phyloP scores from a whole-genome alignment of 2,113 vertebrate genomes.

The Rhagologus leucostigma region DNA sequence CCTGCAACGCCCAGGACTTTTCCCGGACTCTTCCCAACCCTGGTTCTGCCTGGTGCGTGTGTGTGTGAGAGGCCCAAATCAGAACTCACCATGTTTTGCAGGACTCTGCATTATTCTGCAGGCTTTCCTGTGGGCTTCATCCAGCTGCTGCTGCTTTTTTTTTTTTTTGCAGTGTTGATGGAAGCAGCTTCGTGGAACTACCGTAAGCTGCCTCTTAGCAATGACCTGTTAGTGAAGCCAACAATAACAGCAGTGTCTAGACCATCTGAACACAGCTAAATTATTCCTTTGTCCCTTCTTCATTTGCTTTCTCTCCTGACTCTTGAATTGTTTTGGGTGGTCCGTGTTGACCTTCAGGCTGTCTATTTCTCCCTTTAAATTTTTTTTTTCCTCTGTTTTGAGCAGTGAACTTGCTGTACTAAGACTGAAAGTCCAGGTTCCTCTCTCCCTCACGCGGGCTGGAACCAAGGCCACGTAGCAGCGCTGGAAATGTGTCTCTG shows the following conservation, averaged over 20 bases:
- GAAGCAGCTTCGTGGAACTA: constrained; percentile 50
- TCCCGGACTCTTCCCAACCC: not conserved
- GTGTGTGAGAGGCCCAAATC: not conserved
- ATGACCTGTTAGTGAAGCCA: constrained; percentile 59
- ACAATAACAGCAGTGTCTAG: constrained; percentile 70
- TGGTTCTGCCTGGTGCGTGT: not conserved
- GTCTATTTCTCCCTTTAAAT: not conserved
- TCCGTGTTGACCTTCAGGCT: constrained; percentile 16
- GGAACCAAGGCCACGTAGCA: not conserved
- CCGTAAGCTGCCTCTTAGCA: constrained; percentile 41
- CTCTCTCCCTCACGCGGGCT: not conserved
- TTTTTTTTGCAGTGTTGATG: not conserved
- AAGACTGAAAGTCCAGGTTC: constrained; percentile 25
- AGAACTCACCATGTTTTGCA: not conserved
- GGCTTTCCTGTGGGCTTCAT: not conserved
- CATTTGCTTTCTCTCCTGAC: not conserved
- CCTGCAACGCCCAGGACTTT: not conserved
- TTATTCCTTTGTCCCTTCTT: constrained; percentile 56
- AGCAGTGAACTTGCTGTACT: not conserved
- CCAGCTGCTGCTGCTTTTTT: not conserved
- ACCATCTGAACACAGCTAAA: constrained; percentile 58
- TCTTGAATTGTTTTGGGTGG: constrained; percentile 54
- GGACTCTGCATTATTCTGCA: not conserved
- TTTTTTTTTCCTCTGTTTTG: not conserved
- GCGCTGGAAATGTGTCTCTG: rapidly evolving